Conservation (phyloP, 2,797 vertebrate species). For the Agapornis canus region DNA sequence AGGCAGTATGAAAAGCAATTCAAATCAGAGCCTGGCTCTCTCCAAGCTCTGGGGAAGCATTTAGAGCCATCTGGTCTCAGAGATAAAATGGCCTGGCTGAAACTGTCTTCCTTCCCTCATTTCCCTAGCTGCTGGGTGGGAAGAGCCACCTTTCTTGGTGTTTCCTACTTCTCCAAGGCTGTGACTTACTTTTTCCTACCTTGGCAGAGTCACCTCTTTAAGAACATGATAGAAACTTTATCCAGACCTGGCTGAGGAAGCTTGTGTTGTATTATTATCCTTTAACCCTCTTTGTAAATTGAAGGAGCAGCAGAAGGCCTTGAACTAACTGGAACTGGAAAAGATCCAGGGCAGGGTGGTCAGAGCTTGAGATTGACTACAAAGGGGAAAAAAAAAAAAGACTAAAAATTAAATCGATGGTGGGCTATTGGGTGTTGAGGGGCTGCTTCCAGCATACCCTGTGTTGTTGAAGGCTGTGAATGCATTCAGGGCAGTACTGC, state of each 20-base stretch:
- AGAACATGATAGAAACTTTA: background rate
- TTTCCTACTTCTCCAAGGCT: constrained; percentile 24
- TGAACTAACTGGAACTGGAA: background rate
- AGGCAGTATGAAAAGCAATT: constrained; percentile 20
- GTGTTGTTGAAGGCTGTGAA: accelerated
- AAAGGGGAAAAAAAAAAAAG: background rate
- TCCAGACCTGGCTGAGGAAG: background rate
- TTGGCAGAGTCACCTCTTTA: background rate
- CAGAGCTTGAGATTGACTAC: background rate
- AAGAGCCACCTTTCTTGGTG: background rate
- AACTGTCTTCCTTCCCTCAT: constrained; percentile 30
- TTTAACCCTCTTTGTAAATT: background rate
- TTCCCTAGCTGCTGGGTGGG: constrained; percentile 24
- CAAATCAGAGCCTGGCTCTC: background rate
- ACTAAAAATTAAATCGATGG: background rate
- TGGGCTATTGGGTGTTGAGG: background rate
- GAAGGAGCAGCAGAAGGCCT: background rate
- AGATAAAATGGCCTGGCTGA: constrained; percentile 48
- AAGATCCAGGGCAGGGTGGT: background rate
- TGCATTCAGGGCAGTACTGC: background rate
- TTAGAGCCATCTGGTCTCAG: constrained; percentile 43
- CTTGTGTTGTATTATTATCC: background rate
- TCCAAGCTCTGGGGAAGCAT: constrained; percentile 48
- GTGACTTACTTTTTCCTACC: constrained; percentile 25
- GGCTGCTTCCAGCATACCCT: background rate